Evolutionary conservation across 2,797 vertebrate genomes (phyloP).

Genomic region (Acanthurus leucopareius): DNA sequence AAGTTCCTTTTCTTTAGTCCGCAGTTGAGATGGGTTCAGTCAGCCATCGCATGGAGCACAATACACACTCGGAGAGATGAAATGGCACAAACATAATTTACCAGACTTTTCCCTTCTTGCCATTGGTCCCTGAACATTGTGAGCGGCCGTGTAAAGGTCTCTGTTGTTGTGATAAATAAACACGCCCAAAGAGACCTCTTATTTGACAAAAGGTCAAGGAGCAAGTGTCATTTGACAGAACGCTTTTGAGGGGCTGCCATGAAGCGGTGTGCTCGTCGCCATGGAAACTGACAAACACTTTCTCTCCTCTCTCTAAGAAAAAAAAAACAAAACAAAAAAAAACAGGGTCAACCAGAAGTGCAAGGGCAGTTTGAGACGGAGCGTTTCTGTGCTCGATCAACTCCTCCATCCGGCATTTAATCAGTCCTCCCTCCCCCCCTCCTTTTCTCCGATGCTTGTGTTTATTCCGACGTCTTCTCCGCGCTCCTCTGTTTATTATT

Average conservation of each 20-base stretch:
- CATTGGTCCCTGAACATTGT: conserved; percentile 37
- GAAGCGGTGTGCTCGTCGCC: conserved; percentile 44
- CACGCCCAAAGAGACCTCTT: conserved; percentile 49
- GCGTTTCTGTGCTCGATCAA: conserved; percentile 19
- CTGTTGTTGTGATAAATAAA: conserved; percentile 69
- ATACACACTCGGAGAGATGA: conserved; percentile 22
- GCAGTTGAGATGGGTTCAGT: not conserved
- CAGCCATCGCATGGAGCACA: not conserved
- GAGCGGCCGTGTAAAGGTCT: conserved; percentile 60
- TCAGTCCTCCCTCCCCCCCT: conserved; percentile 7
- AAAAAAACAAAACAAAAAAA: not conserved
- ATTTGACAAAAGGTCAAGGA: conserved; percentile 69
- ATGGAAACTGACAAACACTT: conserved; percentile 74
- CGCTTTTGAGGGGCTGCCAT: conserved; percentile 50
- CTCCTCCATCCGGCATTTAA: conserved; percentile 20
- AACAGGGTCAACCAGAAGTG: conserved; percentile 16
- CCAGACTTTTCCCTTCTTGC: not conserved
- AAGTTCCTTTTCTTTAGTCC: not conserved
- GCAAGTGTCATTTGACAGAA: conserved; percentile 72
- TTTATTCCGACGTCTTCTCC: conserved; percentile 31
- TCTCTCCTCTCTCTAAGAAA: too few relatives aligned
- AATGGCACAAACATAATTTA: conserved; percentile 49
- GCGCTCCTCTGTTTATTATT: conserved; percentile 52
- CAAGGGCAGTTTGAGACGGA: conserved; percentile 31
- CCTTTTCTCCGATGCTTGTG: not conserved